Percentiles rank a stretch among this genome's conserved stretches.
Conservation (phyloP, 1,140 invertebrate genomes). For the Drosophila pruinosa region DNA sequence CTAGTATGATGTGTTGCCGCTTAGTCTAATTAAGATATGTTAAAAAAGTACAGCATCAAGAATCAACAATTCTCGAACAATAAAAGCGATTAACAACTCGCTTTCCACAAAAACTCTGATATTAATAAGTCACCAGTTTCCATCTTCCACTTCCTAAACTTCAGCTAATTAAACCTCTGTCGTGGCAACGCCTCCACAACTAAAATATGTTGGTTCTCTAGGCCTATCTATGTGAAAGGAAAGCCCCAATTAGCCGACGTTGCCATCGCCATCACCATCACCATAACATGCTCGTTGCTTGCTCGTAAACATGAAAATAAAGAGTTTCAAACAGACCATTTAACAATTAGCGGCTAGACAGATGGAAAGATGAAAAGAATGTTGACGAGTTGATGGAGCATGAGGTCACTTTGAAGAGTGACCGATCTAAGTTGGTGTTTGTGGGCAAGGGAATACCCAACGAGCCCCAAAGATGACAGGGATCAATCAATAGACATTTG, state of each 20-base stretch:
- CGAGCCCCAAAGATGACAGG: neutral
- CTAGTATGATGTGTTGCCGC: conserved; percentile 9
- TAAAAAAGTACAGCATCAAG: neutral
- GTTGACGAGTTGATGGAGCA: conserved; percentile 19
- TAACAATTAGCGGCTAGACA: conserved; percentile 64
- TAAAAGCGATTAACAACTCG: conserved; percentile 35
- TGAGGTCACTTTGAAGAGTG: conserved; percentile 2
- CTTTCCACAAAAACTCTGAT: conserved; percentile 36
- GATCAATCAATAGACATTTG: neutral
- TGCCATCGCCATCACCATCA: no score
- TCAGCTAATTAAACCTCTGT: conserved; percentile 63
- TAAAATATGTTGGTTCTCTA: neutral
- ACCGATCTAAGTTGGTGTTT: neutral
- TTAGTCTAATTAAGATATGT: conserved; percentile 37
- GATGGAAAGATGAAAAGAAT: conserved; percentile 41
- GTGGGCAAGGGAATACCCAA: neutral
- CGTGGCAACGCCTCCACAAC: conserved; percentile 57
- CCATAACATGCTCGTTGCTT: no score
- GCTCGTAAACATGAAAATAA: conserved; percentile 43
- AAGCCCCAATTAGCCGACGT: conserved; percentile 60
- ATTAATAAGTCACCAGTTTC: conserved; percentile 12
- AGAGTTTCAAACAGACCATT: conserved; percentile 40
- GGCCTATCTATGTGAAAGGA: conserved; percentile 31
- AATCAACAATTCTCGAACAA: conserved; percentile 58
- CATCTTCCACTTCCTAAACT: conserved; percentile 6